Conservation (phyloP, 2,888 invertebrate genomes). For the Diogma glabrata region DNA sequence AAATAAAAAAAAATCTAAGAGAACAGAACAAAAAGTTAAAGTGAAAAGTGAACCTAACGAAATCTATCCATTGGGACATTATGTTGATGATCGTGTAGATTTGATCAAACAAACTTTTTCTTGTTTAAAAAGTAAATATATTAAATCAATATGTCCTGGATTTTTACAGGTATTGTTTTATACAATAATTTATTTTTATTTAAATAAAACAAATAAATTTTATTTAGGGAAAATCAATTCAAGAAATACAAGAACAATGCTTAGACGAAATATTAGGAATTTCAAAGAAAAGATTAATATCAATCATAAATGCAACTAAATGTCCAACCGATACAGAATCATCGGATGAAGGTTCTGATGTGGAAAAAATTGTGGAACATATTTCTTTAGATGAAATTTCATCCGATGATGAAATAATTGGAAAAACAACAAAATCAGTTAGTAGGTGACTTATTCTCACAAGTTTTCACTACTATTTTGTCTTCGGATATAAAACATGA, state of each 20-base stretch:
- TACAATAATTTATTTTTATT: neutral
- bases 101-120: constrained; percentile 48
- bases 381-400: constrained; percentile 52
- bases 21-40: constrained; percentile 27
- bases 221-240: constrained; percentile 29
- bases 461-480: neutral
- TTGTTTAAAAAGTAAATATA: constrained; percentile 43
- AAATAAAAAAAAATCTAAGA: constrained; percentile 21
- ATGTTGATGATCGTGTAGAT: constrained; percentile 47
- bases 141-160: constrained; percentile 44
- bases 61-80: constrained; percentile 42
- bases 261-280: constrained; percentile 49
- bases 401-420: constrained; percentile 28
- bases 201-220: neutral
- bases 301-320: constrained; percentile 37
- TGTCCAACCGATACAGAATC: constrained; percentile 37
- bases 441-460: neutral
- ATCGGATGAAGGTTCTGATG: constrained; percentile 26
- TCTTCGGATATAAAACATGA: too few relatives aligned
- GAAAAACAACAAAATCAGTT: constrained; percentile 1
- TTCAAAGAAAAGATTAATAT: constrained; percentile 46
- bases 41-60: constrained; percentile 36
- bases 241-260: constrained; percentile 46
- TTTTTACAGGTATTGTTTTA: constrained; percentile 32
- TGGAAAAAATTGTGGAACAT: constrained; percentile 36